These are phyloP conservation scores for Patiria miniata DNA, from an alignment of 35 echinoderm and acorn worm genomes.

Conservation along the genomic window DNA sequence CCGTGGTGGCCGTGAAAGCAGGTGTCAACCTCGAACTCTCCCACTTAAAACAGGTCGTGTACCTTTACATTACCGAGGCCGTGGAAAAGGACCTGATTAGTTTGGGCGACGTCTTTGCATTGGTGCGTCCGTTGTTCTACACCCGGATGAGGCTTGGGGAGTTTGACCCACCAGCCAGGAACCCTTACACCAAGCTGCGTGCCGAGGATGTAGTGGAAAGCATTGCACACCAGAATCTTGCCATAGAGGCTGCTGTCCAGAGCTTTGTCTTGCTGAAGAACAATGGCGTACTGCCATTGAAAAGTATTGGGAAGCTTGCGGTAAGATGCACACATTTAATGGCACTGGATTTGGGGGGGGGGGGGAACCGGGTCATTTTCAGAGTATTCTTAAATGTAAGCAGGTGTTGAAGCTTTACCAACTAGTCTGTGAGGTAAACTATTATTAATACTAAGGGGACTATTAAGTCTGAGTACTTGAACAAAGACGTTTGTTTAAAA, in stretches of 20 bases:
- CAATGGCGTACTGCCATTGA: slow-evolving; percentile 59
- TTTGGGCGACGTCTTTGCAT: slow-evolving; percentile 37
- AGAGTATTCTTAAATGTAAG: too few species aligned
- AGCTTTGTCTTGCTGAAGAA: slow-evolving; percentile 95
- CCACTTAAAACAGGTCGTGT: neutral
- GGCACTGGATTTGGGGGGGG: neutral
- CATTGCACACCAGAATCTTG: slow-evolving; percentile 51
- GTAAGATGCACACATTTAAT: slow-evolving; percentile 71
- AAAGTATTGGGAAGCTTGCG: slow-evolving; percentile 59
- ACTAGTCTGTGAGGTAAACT: neutral
- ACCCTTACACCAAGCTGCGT: too few species aligned
- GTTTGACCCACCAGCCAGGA: too few species aligned
- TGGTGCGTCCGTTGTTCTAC: too few species aligned
- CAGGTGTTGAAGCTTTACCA: neutral
- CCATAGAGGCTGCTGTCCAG: slow-evolving; percentile 73
- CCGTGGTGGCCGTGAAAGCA: slow-evolving; percentile 41
- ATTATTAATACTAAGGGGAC: too few species aligned
- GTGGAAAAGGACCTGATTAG: slow-evolving; percentile 7
- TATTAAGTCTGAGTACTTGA: too few species aligned
- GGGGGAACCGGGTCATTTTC: too few species aligned
- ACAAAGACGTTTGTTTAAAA: too few species aligned
- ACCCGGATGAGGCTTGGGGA: too few species aligned
- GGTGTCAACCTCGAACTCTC: slow-evolving; percentile 80
- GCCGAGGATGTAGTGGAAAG: too few species aligned
- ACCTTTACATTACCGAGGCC: slow-evolving; percentile 14